Base-by-base conservation (phyloP, 2,113 vertebrate genomes). In the Petroica traversi region DNA sequence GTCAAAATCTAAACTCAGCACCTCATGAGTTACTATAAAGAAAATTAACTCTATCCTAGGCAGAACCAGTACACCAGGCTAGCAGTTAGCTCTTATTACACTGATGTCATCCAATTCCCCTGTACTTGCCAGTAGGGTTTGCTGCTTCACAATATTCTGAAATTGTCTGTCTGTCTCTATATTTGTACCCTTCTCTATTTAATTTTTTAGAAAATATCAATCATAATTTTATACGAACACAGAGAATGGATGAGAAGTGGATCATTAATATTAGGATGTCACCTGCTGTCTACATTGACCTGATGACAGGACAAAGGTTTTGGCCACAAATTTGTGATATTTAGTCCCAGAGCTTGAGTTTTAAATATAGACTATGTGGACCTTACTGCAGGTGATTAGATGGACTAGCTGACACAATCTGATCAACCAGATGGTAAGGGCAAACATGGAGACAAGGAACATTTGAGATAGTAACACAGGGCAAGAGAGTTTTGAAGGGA, bases 381-480 rank as follows among this genome's bases (percentile, higher is more conserved):
- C 58, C 45, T 85, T 14, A 3, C 12, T 1, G 2, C 19, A 85
- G 72, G 38, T 76, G 34, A 90, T 88, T 85, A 85, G 45, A 57
- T 54, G 79, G 63, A 74, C 54, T 80, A 80, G 17, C 34, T 79
- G 81, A 91, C n/a, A 79, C 29, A 73, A 36, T 55, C 61, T 80
- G 77, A 93, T 63, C 66, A 96, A 88, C 14, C 93, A 93, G 92
- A 94, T 93, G 92, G 82, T 22, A 59, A 80, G 31, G 54, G n/a
- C 43, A 89, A 92, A 61, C 45, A 55, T 8, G 34, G 38, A 85
- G 75, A 93, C 46, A 90, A 25, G 38, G 75, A 93, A 28, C 34
- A 89, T 90, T 45, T 4, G 23, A 86, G 33, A 48, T 12, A 83
- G 38, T 40, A 79, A 48, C 20, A 31, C 4, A 3, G 36, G 55